A percentile compares a stretch with the other conserved stretches of the same genome.
These are phyloP conservation scores for Pyrgilauda ruficollis DNA, from an alignment of 2,113 vertebrate species.

Conservation along the genomic window DNA sequence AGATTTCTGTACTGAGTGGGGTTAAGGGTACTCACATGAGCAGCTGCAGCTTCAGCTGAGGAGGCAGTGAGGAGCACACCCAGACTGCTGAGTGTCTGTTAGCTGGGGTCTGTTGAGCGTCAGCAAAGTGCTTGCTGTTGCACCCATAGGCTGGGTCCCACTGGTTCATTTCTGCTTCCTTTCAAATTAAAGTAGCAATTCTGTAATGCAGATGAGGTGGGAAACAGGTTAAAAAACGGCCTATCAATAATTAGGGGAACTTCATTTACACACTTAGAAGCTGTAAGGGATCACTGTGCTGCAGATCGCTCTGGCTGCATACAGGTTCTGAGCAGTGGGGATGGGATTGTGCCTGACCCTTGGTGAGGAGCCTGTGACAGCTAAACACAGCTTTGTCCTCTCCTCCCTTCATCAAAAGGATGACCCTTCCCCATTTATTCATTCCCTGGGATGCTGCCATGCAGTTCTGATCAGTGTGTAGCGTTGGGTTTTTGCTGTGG, in stretches of 20 bases:
- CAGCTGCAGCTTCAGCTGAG: neutral
- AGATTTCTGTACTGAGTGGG: neutral
- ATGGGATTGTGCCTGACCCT: neutral
- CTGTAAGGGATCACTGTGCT: neutral
- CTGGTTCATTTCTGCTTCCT: neutral
- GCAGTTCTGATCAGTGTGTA: neutral
- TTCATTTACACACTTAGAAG: rapidly evolving
- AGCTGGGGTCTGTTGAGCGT: neutral
- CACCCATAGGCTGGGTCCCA: neutral
- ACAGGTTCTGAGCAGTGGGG: neutral
- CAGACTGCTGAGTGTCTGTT: neutral
- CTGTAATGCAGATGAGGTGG: neutral
- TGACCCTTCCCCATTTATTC: neutral
- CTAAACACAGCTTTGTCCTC: neutral
- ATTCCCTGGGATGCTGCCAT: neutral
- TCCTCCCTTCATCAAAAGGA: neutral
- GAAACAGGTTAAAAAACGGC: neutral
- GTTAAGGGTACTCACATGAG: neutral
- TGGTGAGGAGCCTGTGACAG: neutral
- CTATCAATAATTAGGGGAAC: neutral
- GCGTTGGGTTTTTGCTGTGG: neutral
- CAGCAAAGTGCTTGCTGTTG: neutral
- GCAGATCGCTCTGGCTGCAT: neutral
- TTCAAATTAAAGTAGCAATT: neutral
- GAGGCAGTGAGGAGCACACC: neutral